Conservation (phyloP, 2,888 invertebrate species). For the Melinaea marsaeus region DNA sequence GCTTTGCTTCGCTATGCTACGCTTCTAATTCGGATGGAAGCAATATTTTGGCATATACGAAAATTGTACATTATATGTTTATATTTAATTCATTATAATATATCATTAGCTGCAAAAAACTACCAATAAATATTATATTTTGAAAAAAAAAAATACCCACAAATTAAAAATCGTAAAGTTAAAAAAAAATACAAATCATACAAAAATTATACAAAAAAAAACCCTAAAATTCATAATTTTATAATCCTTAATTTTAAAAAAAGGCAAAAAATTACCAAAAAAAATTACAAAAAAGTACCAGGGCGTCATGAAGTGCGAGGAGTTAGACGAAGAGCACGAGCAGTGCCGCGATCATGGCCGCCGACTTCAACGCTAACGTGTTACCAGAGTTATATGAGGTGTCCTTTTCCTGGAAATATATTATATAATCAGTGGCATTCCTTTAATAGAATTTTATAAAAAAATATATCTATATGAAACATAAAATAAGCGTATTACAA, state of each 20-base stretch:
- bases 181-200: too few species aligned
- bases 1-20: constrained; percentile 3
- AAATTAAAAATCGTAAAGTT: too few species aligned
- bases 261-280: constrained; percentile 16
- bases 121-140: too few species aligned
- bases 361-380: constrained; percentile 11
- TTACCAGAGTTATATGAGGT: constrained; percentile 10
- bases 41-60: constrained; percentile 32
- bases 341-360: constrained; percentile 12
- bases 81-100: neutral
- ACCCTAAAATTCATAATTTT: too few species aligned
- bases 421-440: neutral
- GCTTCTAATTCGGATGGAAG: constrained; percentile 35
- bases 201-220: too few species aligned
- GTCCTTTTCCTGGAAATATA: constrained; percentile 3
- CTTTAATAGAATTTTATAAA: too few species aligned
- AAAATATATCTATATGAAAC: too few species aligned
- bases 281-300: constrained; percentile 19
- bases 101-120: neutral
- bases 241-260: neutral
- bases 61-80: constrained; percentile 24
- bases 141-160: too few species aligned
- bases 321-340: constrained; percentile 19
- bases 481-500: too few species aligned
- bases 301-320: constrained; percentile 13